phyloP scores from a whole-genome alignment of 2,797 vertebrate species.

The Leuciscus waleckii region DNA sequence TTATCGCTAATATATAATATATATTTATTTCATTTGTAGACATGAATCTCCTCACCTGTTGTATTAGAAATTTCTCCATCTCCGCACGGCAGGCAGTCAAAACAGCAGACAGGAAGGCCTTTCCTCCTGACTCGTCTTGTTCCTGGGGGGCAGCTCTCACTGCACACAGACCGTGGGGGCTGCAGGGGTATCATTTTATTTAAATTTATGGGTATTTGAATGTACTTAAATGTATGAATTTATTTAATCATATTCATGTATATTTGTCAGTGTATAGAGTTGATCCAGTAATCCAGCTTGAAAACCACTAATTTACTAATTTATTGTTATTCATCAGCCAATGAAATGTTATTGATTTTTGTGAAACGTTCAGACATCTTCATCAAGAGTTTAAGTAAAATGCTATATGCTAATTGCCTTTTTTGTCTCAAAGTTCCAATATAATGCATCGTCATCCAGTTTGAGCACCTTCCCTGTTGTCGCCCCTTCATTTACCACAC shows the following conservation, averaged over 20 bases:
- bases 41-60: conserved; percentile 58
- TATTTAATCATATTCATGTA: neutral
- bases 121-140: conserved; percentile 55
- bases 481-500: conserved; percentile 62
- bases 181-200: neutral
- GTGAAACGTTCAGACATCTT: neutral
- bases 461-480: conserved; percentile 59
- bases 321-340: neutral
- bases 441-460: conserved; percentile 68
- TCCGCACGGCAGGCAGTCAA: conserved; percentile 64
- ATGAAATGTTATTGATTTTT: neutral
- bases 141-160: conserved; percentile 55
- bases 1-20: neutral
- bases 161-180: conserved; percentile 56
- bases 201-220: neutral
- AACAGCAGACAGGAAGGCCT: conserved; percentile 52
- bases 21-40: neutral
- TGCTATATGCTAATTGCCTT: conserved; percentile 13
- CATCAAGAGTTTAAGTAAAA: conserved; percentile 1
- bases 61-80: conserved; percentile 65
- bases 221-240: neutral
- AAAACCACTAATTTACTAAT: neutral
- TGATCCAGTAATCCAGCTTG: neutral
- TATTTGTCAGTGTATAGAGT: neutral
- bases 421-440: conserved; percentile 69